Evolutionary conservation across 2,113 vertebrate genomes (phyloP).

Genomic region (Perccottus glenii): DNA sequence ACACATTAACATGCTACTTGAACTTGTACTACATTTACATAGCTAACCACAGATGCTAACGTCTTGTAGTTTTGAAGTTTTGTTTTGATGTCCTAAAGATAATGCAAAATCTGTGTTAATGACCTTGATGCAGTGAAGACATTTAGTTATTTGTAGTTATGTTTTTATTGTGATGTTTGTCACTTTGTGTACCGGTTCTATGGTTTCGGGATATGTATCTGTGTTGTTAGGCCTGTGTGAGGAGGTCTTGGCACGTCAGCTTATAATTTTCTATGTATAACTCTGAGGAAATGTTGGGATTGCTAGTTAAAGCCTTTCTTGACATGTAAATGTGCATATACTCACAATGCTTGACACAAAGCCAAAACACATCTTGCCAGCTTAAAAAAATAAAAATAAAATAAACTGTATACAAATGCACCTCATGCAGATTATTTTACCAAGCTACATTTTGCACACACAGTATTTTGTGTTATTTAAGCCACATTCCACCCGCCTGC

Average conservation of each 20-base stretch:
- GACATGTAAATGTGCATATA: conserved; percentile 23
- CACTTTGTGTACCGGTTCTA: not conserved
- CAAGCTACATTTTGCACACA: not conserved
- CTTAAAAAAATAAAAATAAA: conserved; percentile 8
- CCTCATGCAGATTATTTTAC: not conserved
- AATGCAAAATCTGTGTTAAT: too few relatives aligned
- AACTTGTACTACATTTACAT: too few relatives aligned
- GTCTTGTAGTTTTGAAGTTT: too few relatives aligned
- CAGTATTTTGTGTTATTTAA: too few relatives aligned
- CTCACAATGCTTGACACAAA: conserved; percentile 29
- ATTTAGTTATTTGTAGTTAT: not conserved
- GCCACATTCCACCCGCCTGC: too few relatives aligned
- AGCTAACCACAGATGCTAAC: too few relatives aligned
- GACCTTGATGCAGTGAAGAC: not conserved
- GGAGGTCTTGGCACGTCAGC: conserved; percentile 58
- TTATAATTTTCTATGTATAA: conserved; percentile 83
- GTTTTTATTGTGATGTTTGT: conserved; percentile 4
- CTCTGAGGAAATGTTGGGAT: conserved; percentile 35
- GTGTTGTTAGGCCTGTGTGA: conserved; percentile 46
- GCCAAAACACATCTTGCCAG: conserved; percentile 10
- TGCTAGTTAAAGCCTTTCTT: conserved; percentile 51
- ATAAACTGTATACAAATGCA: not conserved
- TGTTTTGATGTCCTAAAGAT: too few relatives aligned
- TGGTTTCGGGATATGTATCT: conserved; percentile 9
- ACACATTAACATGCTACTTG: too few relatives aligned